Evolutionary conservation across 2,888 invertebrate genomes (phyloP), one percentile per base, ranked within the genome.

Genomic region (Empis stercorea): DNA sequence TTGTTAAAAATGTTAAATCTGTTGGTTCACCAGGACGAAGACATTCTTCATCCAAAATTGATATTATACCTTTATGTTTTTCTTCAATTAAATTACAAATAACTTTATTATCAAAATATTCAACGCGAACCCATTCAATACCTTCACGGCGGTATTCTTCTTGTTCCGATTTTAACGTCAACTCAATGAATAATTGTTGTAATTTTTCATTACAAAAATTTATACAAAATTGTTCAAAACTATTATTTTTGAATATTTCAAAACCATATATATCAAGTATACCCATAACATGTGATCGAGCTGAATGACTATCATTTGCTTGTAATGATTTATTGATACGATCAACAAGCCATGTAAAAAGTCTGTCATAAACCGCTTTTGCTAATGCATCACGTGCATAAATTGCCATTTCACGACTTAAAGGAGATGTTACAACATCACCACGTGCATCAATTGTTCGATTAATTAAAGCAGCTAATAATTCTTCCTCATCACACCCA

Each of bases 141-240:
- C 92, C 92, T 68, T 94, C 94, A 45, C 81, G 79, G 34, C 83
- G 72, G 62, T 94, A 94, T 64, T 94, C 93, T 60, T 93, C 91
- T 66, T 94, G 93, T 65, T 94, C 93, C 13, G 87, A 87, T 62
- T 87, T 87, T 37, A 94, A 69, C 0, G 93, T 93, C 60, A 93
- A 70, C 66, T 92, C 85, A 61, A 94, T 93, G 69, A 94, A 94
- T 51, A 94, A 71, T 68, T 94, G 93, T 65, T 94, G 93, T 51
- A 94, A 75, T 67, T 94, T 94, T 71, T 94, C 93, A 65, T 94
- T 94, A 67, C 93, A 94, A 72, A 87, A 93, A 71, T 94, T 94
- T 52, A 94, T 94, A 72, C 93, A 93, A 65, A 94, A 87, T 69
- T 94, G 93, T 66, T 67, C 65, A 51, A 62, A 66, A 83, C 86